phyloP scores from a whole-genome alignment of 2,113 vertebrate species.

The Mirounga angustirostris region DNA sequence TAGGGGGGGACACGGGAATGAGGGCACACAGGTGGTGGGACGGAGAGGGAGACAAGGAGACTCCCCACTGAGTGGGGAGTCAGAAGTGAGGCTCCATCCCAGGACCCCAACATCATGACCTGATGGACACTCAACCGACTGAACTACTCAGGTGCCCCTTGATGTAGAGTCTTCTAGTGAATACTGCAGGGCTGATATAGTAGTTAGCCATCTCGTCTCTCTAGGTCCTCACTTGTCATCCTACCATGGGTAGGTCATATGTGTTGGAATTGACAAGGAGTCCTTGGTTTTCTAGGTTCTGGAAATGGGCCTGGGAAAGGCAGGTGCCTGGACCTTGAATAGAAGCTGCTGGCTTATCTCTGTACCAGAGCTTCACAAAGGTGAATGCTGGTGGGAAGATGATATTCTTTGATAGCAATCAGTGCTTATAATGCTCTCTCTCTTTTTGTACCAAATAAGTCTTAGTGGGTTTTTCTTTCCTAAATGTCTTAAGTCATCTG shows the following conservation, averaged over 20 bases:
- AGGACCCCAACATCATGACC: background rate
- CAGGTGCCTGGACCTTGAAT: background rate
- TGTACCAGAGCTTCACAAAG: background rate
- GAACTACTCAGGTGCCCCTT: background rate
- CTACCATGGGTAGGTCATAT: background rate
- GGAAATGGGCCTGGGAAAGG: conserved; percentile 15
- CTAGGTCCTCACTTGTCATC: conserved; percentile 37
- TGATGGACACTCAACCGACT: background rate
- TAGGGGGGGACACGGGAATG: fast-evolving
- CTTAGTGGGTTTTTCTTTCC: conserved; percentile 41
- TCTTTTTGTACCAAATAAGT: background rate
- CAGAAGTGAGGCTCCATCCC: background rate
- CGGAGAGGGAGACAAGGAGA: background rate
- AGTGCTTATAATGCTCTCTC: background rate
- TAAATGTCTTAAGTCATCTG: conserved; percentile 35
- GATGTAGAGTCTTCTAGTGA: conserved; percentile 21
- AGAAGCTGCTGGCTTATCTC: conserved; percentile 34
- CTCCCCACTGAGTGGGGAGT: background rate
- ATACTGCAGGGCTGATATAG: background rate
- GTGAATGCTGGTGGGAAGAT: background rate
- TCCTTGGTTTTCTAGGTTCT: conserved; percentile 43
- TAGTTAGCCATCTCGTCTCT: background rate
- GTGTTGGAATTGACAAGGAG: background rate
- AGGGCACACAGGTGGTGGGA: background rate
- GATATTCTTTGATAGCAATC: background rate